Base-by-base conservation (phyloP, 30 jellyfish, hydroid and myxozoan species). In the Calvadosia cruxmelitensis region DNA sequence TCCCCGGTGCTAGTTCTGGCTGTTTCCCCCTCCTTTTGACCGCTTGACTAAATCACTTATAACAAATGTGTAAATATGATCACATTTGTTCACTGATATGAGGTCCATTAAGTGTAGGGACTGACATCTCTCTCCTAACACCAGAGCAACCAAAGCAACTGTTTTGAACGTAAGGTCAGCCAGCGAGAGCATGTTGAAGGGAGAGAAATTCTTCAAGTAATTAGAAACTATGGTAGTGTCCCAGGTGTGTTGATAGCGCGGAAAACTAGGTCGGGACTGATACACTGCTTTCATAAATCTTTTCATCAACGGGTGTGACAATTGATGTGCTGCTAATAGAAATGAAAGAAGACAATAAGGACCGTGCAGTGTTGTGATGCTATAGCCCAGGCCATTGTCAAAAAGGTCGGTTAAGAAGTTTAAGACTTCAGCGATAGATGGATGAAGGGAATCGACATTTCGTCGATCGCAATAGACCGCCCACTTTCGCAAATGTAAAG, bases 41-140 rank as follows among this genome's bases (percentile, higher is more conserved):
- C n/a, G n/a, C n/a, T n/a, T n/a, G n/a, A n/a, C n/a, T n/a, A n/a
- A n/a, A n/a, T n/a, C n/a, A n/a, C n/a, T n/a, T n/a, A n/a, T n/a
- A n/a, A n/a, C n/a, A n/a, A n/a, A n/a, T n/a, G n/a, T n/a, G n/a
- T n/a, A n/a, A n/a, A n/a, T n/a, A n/a, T n/a, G n/a, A n/a, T n/a
- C n/a, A n/a, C n/a, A n/a, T n/a, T n/a, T n/a, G n/a, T n/a, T n/a
- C n/a, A n/a, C n/a, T n/a, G n/a, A n/a, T n/a, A n/a, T n/a, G n/a
- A n/a, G n/a, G 57, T 42, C 20, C 57, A 42, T 42, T 42, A 42
- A 42, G 20, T 42, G 20, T 5, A 42, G 10, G 10, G 57, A 42
- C 35, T 74, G 84, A 69, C 84, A 74, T 7, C 70, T 29, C 32
- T 74, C 77, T 74, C 84, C 78, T 2, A 77, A 61, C 5, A 51